Base-by-base conservation (phyloP, 2,113 vertebrate species). In the Caracal caracal region DNA sequence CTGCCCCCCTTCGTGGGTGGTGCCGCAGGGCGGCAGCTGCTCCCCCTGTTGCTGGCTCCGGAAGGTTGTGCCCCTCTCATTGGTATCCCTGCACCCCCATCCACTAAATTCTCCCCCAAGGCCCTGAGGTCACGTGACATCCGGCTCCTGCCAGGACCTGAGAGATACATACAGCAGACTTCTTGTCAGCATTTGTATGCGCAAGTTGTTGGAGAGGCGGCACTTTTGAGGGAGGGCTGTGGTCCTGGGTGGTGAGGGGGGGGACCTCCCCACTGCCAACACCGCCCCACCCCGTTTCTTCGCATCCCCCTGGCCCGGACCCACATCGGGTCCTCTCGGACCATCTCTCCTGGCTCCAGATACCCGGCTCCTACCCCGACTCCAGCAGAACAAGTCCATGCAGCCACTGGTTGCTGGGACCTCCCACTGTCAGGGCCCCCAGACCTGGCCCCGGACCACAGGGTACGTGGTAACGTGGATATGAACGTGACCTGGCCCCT, bases 221-320 rank as follows among this genome's bases (percentile, higher is more conserved):
- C 12, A 6, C 59, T 22, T 89, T 40, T 17, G 43, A 61, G 0
- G 4, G 43, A 24, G 0, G 4, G 43, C 22, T 66, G 20, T 4
- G 15, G 4, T 76, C 30, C 1, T 0, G 2, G 43, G n/a, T 0
- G 7, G 7, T 22, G 7, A 2, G 0, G 17, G 11, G 22, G 5
- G 15, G 2, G 22, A 10, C 20, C 17, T 11, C 7, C 4, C 22
- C 4, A 24, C 49, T 20, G 2, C 24, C 26, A 53, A 1, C 2
- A 3, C 26, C 20, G 10, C 22, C 43, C 20, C 3, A 0, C 24
- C 2, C 73, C 0, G 10, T 79, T 84, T 49, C 76, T 84, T 89
- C 9, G 26, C 47, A 17, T 10, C n/a, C 20, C 24, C 13, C 11
- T 22, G 9, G 4, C 70, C 40, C 68, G 40, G 20, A n/a, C 49